These are phyloP conservation scores for Pseudomugil gertrudae DNA, from an alignment of 2,797 vertebrate genomes.

Conservation along the genomic window DNA sequence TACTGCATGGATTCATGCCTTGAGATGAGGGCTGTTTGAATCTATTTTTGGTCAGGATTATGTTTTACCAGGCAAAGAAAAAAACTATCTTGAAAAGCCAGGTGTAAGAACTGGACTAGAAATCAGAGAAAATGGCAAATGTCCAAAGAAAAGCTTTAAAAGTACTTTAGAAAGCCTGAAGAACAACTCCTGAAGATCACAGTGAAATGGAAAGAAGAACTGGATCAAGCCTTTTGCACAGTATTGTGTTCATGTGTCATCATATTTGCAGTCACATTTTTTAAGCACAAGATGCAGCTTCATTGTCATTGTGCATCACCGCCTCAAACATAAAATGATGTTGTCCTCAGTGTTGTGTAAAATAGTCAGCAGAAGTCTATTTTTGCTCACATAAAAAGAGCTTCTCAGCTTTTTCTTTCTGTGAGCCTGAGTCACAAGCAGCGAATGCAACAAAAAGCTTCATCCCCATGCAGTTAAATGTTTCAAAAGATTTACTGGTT, in stretches of 20 bases:
- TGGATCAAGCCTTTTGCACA: background rate
- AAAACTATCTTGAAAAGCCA: background rate
- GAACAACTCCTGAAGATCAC: background rate
- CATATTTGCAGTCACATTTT: background rate
- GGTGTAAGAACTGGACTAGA: background rate
- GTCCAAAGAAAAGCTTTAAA: background rate
- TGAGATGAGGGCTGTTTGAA: background rate
- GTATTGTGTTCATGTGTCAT: background rate
- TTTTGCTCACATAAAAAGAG: slow-evolving; percentile 29
- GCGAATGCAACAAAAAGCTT: slow-evolving; percentile 15
- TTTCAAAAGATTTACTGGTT: slow-evolving; percentile 38
- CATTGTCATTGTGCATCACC: slow-evolving; percentile 26
- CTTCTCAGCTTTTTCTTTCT: slow-evolving; percentile 31
- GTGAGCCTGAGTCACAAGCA: slow-evolving; percentile 21
- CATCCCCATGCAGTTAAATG: slow-evolving; percentile 1
- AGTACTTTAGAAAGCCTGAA: background rate
- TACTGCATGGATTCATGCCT: background rate
- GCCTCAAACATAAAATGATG: slow-evolving; percentile 16
- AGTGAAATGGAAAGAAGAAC: background rate
- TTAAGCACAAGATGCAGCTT: slow-evolving; percentile 10
- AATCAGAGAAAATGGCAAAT: background rate
- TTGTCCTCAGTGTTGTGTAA: slow-evolving; percentile 14
- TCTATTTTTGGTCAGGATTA: background rate
- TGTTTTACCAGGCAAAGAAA: background rate
- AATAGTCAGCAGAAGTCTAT: slow-evolving; percentile 38